These are phyloP conservation scores for Heteromurus nitidus DNA, from an alignment of 2,888 invertebrate genomes.

Conservation along the genomic window DNA sequence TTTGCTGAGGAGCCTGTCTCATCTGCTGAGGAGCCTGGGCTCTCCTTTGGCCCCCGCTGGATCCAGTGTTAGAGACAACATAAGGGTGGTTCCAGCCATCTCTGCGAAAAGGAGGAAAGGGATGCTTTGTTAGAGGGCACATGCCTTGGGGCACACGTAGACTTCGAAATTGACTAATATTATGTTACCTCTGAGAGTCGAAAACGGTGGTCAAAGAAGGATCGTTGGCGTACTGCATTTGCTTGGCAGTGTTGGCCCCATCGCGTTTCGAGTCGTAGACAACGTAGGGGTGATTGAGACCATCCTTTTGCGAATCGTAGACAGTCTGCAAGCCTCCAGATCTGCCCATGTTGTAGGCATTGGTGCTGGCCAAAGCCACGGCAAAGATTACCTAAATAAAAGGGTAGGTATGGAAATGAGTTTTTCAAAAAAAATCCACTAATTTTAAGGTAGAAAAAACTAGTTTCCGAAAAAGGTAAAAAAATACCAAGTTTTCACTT, in stretches of 20 bases:
- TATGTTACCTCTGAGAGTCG: slow-evolving; percentile 45
- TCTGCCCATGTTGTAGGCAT: slow-evolving; percentile 52
- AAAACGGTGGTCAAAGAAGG: slow-evolving; percentile 55
- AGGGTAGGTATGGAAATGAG: neutral
- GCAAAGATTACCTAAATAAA: slow-evolving; percentile 44
- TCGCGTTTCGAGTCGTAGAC: slow-evolving; percentile 64
- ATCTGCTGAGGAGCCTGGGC: neutral
- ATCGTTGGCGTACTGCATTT: slow-evolving; percentile 47
- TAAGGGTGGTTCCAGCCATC: slow-evolving; percentile 65
- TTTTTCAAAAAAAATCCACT: neutral
- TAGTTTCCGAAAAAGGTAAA: neutral
- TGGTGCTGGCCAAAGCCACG: slow-evolving; percentile 42
- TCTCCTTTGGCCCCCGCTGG: slow-evolving; percentile 24
- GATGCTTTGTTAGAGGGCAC: too few relatives aligned
- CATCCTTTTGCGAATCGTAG: slow-evolving; percentile 63
- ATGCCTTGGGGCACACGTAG: too few relatives aligned
- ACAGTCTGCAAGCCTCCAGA: slow-evolving; percentile 49
- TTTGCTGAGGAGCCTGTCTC: slow-evolving; percentile 11
- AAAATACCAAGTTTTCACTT: slow-evolving; percentile 11
- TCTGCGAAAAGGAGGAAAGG: slow-evolving; percentile 17
- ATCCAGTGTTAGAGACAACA: slow-evolving; percentile 59
- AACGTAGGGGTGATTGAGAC: slow-evolving; percentile 60
- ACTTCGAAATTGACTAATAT: too few relatives aligned
- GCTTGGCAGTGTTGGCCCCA: slow-evolving; percentile 37
- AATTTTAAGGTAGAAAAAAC: slow-evolving; percentile 6